phyloP scores from a whole-genome alignment of 2,888 invertebrate species.

The Graphium colonna region DNA sequence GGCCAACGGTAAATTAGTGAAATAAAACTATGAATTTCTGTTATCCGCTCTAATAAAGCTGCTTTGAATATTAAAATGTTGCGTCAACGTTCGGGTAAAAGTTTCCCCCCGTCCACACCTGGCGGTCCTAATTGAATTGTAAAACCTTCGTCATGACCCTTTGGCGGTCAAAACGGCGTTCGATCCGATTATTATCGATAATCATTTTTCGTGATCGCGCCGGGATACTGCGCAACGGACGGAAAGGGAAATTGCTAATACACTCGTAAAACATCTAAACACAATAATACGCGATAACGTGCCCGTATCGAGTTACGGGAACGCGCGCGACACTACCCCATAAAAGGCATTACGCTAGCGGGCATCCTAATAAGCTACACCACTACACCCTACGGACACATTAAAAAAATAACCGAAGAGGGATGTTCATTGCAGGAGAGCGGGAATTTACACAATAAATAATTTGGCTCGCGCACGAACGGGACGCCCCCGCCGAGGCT shows the following conservation, averaged over 20 bases:
- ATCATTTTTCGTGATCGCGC: slow-evolving; percentile 57
- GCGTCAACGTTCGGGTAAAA: slow-evolving; percentile 46
- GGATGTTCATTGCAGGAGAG: slow-evolving; percentile 50
- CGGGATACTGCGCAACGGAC: slow-evolving; percentile 41
- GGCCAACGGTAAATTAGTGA: slow-evolving; percentile 37
- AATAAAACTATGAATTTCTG: slow-evolving; percentile 52
- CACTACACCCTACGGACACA: slow-evolving; percentile 59
- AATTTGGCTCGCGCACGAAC: slow-evolving; percentile 56
- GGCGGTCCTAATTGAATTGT: slow-evolving; percentile 75
- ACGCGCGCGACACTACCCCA: slow-evolving; percentile 21
- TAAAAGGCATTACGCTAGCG: slow-evolving; percentile 34
- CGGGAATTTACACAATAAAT: slow-evolving; percentile 63
- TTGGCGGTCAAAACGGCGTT: slow-evolving; percentile 68
- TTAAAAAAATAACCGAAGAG: slow-evolving; percentile 51
- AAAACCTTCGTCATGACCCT: slow-evolving; percentile 72
- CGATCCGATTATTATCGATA: slow-evolving; percentile 69
- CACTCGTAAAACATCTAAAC: slow-evolving; percentile 21
- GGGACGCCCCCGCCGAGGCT: slow-evolving; percentile 45
- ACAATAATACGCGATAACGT: slow-evolving; percentile 15
- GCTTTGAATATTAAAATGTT: slow-evolving; percentile 60
- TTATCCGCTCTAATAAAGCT: slow-evolving; percentile 51
- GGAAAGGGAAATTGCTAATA: slow-evolving; percentile 39
- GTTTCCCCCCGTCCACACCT: slow-evolving; percentile 66
- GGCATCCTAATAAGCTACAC: slow-evolving; percentile 32
- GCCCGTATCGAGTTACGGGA: slow-evolving; percentile 12